Base-by-base conservation (phyloP, 2,888 invertebrate species). In the Drosophila histrio region DNA sequence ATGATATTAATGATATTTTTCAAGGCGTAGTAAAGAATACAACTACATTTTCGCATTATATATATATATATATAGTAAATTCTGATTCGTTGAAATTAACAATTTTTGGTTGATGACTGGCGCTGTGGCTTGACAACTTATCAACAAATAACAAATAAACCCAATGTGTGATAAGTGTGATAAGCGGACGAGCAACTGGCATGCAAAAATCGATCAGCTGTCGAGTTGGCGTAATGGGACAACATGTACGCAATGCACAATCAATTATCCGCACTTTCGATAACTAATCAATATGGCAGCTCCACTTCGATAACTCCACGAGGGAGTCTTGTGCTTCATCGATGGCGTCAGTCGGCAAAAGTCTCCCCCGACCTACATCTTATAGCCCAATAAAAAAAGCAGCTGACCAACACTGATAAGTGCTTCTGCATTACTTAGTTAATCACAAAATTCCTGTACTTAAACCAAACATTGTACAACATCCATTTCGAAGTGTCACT, bases 201-300 rank as follows among this genome's bases (percentile, higher is more conserved):
- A 87, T 84, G 89, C 85, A 87, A 88, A 84, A 84, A 84, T 84
- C 83, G 83, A 84, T 84, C 89, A 87, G 85, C 70, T 84, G 83
- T 79, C 83, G 62, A 26, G 13, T 43, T 43, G 61, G 21, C 64
- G 57, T 79, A 79, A 85, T 78, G 86, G 44, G 72, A 75, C 69
- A 61, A 72, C 77, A 13, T 49, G 34, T 81, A 46, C 47, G 34
- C 64, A 56, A 53, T 69, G 76, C 72, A 61, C 87, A 86, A 82
- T 88, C 88, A 82, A 82, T 82, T 86, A 88, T 67, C 71, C 32
- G 24, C 47, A 60, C 39, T 54, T 36, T 50, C 66, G 80, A 82
- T 83, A 84, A 50, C 74, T 79, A 83, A 83, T 88, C 85, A 86
- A 83, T 63, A 71, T 72, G 72, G 54, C 71, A 76, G 66, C 57